phyloP scores from a whole-genome alignment of 2,797 vertebrate genomes.

The Cirrhinus mrigala region DNA sequence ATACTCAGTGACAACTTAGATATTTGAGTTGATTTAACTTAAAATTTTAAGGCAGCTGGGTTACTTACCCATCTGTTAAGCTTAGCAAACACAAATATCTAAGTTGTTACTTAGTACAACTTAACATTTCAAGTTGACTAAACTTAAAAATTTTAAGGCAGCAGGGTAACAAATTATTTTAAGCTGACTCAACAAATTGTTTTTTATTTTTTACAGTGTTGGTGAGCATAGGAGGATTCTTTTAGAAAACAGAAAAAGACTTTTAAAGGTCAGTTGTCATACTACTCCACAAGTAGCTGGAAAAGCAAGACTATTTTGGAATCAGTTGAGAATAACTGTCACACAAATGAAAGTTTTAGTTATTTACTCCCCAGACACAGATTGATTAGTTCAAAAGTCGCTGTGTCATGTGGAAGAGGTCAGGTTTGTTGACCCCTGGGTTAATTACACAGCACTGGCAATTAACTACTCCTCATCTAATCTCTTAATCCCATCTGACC shows the following conservation, averaged over 20 bases:
- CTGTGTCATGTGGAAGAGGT: slow-evolving; percentile 11
- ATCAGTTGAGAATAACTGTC: background rate
- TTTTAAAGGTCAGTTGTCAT: too few relatives aligned
- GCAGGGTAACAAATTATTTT: too few relatives aligned
- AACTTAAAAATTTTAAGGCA: too few relatives aligned
- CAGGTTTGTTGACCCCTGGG: slow-evolving; percentile 38
- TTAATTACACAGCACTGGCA: slow-evolving; percentile 52
- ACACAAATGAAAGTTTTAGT: background rate
- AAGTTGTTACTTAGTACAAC: too few relatives aligned
- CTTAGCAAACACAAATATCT: too few relatives aligned
- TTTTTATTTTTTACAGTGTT: too few relatives aligned
- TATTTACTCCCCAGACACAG: background rate
- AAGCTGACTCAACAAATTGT: too few relatives aligned
- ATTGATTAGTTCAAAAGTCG: slow-evolving; percentile 19
- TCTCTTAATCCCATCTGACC: slow-evolving; percentile 23
- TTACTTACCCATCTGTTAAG: too few relatives aligned
- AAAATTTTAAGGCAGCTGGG: too few relatives aligned
- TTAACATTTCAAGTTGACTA: too few relatives aligned
- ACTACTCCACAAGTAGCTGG: background rate
- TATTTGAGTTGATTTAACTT: too few relatives aligned
- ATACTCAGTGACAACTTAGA: too few relatives aligned
- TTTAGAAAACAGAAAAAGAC: background rate
- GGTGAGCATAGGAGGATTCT: background rate
- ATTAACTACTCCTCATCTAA: slow-evolving; percentile 36
- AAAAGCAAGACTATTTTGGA: background rate